Conservation (phyloP, 2,888 invertebrate species). For the Plusia festucae region DNA sequence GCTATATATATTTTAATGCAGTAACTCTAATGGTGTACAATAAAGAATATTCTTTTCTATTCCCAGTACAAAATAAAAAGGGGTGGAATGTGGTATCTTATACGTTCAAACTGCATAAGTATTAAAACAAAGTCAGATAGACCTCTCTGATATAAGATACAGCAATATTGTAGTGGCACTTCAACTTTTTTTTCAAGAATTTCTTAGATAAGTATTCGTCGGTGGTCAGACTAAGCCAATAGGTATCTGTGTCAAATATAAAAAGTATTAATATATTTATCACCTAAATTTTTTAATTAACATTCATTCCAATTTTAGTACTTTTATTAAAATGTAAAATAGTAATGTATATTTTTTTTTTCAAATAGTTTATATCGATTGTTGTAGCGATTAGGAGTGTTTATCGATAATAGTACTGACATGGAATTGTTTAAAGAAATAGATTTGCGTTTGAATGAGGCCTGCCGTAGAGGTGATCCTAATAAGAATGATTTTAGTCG, state of each 20-base stretch:
- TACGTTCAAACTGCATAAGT: too few relatives aligned
- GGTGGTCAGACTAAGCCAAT: slow-evolving; percentile 34
- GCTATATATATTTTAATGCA: too few relatives aligned
- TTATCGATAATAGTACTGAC: slow-evolving; percentile 38
- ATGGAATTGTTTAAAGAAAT: slow-evolving; percentile 38
- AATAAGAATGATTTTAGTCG: slow-evolving; percentile 3
- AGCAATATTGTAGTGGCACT: too few relatives aligned
- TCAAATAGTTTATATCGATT: slow-evolving; percentile 40
- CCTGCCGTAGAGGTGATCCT: slow-evolving; percentile 14
- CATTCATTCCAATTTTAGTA: slow-evolving; percentile 55
- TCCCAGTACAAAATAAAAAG: too few relatives aligned
- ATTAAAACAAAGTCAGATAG: too few relatives aligned
- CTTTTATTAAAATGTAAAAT: slow-evolving; percentile 35
- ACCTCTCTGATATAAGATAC: too few relatives aligned
- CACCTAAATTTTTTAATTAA: slow-evolving; percentile 26
- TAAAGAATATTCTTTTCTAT: too few relatives aligned
- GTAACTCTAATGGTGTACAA: too few relatives aligned
- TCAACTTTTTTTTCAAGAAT: not conserved
- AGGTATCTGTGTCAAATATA: slow-evolving; percentile 56
- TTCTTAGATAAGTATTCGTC: slow-evolving; percentile 14
- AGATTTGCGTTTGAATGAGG: slow-evolving; percentile 21
- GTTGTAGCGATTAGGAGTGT: slow-evolving; percentile 45
- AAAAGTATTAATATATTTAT: slow-evolving; percentile 59
- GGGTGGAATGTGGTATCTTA: too few relatives aligned
- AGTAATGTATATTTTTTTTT: slow-evolving; percentile 40